phyloP scores from a whole-genome alignment of 2,797 vertebrate species.

The Scyliorhinus canicula region DNA sequence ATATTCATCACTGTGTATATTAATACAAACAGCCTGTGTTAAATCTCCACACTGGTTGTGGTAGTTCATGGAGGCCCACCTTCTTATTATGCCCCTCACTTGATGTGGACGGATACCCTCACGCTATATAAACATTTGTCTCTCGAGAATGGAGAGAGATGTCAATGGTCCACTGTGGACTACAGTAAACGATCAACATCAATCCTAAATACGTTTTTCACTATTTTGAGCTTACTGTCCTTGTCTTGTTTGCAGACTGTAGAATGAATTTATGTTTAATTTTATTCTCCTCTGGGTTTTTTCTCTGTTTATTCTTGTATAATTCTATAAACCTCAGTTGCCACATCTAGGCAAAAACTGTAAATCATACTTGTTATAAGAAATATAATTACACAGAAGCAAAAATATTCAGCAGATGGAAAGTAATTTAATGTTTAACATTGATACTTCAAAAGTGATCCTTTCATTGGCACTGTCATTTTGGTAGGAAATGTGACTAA shows the following conservation, averaged over 20 bases:
- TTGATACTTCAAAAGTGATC: not conserved
- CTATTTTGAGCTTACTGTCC: not conserved
- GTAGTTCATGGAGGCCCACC: too few relatives aligned
- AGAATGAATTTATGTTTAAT: not conserved
- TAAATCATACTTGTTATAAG: not conserved
- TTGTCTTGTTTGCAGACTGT: not conserved
- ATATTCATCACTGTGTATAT: too few relatives aligned
- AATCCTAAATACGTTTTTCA: not conserved
- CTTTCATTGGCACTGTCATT: not conserved
- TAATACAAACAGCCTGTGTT: too few relatives aligned
- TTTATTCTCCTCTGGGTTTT: not conserved
- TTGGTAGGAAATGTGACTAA: not conserved
- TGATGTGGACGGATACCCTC: too few relatives aligned
- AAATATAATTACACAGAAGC: not conserved
- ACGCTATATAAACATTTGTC: too few relatives aligned
- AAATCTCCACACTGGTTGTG: too few relatives aligned
- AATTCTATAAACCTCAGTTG: not conserved
- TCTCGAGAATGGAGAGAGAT: too few relatives aligned
- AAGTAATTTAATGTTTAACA: not conserved
- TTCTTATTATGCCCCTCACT: too few relatives aligned
- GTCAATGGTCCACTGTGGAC: too few relatives aligned
- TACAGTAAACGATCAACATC: not conserved
- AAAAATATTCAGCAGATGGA: not conserved
- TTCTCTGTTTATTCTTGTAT: not conserved
- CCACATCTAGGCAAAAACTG: not conserved